Evolutionary conservation across 53 echinoderm and acorn worm genomes (phyloP), one percentile per base, ranked within the genome.

Genomic region (Arbacia lixula): DNA sequence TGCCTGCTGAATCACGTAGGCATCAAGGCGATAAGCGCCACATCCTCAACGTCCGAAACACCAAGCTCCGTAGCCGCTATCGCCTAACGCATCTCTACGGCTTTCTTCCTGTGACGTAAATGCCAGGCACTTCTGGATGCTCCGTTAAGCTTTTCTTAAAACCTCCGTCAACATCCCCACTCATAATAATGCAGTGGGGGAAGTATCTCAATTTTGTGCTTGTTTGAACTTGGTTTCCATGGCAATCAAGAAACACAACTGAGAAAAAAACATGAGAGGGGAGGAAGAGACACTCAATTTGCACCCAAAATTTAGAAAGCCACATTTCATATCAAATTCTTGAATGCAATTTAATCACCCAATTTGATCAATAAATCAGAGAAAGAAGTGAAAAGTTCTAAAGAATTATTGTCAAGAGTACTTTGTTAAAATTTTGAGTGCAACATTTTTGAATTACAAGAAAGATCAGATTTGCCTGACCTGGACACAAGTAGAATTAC

Each of bases 101-200:
- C 17, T 3, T 20, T 12, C 78, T 60, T 77, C 78, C 78, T 77
- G 40, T 77, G 78, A 77, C 78, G 78, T 29, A 56, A 77, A 27
- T 58, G 8, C 4, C 4, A 54, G 36, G 56, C 43, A 57, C 56
- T 52, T 32, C 11, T 1, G 12, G 78, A 77, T 58, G 27, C 55
- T 75, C 34, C 19, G 24, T 20, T 24, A 37, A 57, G 33, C 77
- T 37, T 57, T 36, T 20, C 57, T 21, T 21, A 12, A 10, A 5
- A 10, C 27, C 36, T n/a, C 0, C 2, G 31, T 39, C 22, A 29
- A 30, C 53, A 34, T 74, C 53, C 31, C n/a, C 72, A 22, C 11
- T 10, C 51, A 51, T 52, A 52, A 74, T 52, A 74, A 74, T 74
- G 52, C 49, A 53, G 8, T 12, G 51, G 51, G 52, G 74, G 74